Conservation (phyloP, 2,113 vertebrate species). For the Cricetomys ansorgei region DNA sequence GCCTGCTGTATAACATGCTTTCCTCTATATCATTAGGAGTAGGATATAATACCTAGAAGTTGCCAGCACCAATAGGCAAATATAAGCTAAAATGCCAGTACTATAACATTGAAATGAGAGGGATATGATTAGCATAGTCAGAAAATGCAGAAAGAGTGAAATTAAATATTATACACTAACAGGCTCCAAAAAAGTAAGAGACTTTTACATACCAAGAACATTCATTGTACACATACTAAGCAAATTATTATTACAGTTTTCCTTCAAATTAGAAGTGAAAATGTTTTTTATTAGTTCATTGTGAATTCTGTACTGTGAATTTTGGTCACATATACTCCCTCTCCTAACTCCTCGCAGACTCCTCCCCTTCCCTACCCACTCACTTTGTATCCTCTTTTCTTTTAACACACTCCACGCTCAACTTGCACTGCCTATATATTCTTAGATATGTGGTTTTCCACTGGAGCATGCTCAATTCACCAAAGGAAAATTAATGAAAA, state of each 20-base stretch:
- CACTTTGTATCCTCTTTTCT: not conserved
- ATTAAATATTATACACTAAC: not conserved
- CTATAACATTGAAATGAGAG: constrained; percentile 76
- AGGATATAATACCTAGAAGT: constrained; percentile 79
- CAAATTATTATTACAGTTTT: not conserved
- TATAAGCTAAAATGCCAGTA: constrained; percentile 80
- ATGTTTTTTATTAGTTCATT: not conserved
- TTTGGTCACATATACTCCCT: not conserved
- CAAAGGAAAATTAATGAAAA: not conserved
- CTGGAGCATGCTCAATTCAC: not conserved
- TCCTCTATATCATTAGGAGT: constrained; percentile 71
- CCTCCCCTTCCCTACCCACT: not conserved
- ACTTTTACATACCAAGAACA: not conserved
- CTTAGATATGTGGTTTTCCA: not conserved
- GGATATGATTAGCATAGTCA: constrained; percentile 75
- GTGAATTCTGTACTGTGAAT: not conserved
- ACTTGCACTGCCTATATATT: not conserved
- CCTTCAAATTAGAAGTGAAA: not conserved
- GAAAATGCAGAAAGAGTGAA: constrained; percentile 75
- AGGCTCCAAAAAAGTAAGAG: not conserved
- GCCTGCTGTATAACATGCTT: not conserved
- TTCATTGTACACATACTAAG: not conserved
- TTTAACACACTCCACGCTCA: not conserved
- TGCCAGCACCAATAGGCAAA: constrained; percentile 68
- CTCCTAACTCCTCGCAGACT: not conserved